Percentiles rank a stretch among this genome's conserved stretches.
Conservation (phyloP, 1,140 invertebrate genomes). For the Meloidogyne exigua region DNA sequence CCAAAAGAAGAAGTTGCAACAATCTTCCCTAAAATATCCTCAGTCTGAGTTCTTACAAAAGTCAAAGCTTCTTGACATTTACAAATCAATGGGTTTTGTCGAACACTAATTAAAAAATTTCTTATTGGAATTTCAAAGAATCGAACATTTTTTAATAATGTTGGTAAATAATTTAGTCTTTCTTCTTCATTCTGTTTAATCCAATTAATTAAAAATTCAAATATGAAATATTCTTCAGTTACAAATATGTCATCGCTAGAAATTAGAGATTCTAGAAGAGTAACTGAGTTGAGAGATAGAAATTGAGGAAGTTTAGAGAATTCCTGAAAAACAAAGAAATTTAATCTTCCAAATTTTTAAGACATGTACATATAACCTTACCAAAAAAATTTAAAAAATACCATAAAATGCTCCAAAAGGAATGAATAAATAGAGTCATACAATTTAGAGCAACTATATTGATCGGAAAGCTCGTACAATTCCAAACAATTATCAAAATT, state of each 20-base stretch:
- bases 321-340: not conserved
- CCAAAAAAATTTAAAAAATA: not conserved
- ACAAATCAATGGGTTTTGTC: conserved; percentile 1
- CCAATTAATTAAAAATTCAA: conserved; percentile 31
- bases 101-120: conserved; percentile 15
- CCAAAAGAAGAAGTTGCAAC: conserved; percentile 10
- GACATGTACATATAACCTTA: too few relatives aligned
- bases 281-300: conserved; percentile 10
- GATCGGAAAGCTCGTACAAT: conserved; percentile 17
- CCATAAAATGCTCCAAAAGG: conserved; percentile 21
- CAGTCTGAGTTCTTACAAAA: conserved; percentile 15
- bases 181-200: conserved; percentile 11
- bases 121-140: conserved; percentile 25
- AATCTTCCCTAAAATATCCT: conserved; percentile 12
- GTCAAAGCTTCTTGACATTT: not conserved
- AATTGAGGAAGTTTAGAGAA: conserved; percentile 11
- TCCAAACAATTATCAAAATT: conserved; percentile 20
- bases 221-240: conserved; percentile 22
- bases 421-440: conserved; percentile 8
- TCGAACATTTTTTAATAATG: conserved; percentile 16
- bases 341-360: too few relatives aligned
- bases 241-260: conserved; percentile 17
- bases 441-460: conserved; percentile 21
- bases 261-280: conserved; percentile 10
- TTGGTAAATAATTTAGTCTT: conserved; percentile 9